phyloP scores from a whole-genome alignment of 1,140 invertebrate genomes.

The Zaprionus ornatus region DNA sequence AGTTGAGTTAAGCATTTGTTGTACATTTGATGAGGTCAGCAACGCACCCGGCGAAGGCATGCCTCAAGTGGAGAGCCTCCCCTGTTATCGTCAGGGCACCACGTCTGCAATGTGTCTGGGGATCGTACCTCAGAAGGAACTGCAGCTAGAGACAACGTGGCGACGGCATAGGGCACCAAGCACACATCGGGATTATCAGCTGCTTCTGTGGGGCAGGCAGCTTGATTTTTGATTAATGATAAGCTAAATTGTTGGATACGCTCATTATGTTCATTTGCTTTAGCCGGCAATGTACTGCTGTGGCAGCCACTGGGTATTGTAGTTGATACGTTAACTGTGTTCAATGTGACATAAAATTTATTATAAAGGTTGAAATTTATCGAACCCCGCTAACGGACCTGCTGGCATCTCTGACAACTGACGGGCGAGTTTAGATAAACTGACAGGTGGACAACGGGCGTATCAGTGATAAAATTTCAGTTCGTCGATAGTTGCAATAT shows the following conservation, averaged over 20 bases:
- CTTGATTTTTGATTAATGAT: constrained; percentile 69
- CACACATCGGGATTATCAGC: constrained; percentile 10
- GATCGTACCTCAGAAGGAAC: constrained; percentile 12
- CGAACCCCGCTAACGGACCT: constrained; percentile 25
- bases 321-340: constrained; percentile 45
- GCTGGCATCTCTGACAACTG: constrained; percentile 57
- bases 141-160: constrained; percentile 69
- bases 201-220: constrained; percentile 14
- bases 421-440: constrained; percentile 60
- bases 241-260: constrained; percentile 23
- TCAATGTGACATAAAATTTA: constrained; percentile 76
- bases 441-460: constrained; percentile 38
- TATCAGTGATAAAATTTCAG: constrained; percentile 43
- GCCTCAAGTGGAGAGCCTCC: constrained; percentile 43
- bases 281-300: too few relatives aligned
- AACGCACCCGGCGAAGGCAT: constrained; percentile 53
- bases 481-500: not conserved
- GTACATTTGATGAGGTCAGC: constrained; percentile 80
- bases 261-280: too few relatives aligned
- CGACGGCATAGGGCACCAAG: constrained; percentile 33
- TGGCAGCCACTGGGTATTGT: not conserved
- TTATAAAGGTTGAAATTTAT: constrained; percentile 81
- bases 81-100: constrained; percentile 33
- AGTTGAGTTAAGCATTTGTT: constrained; percentile 57
- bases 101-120: not conserved